Percentiles rank a stretch among this genome's conserved stretches.
Evolutionary conservation across 2,113 vertebrate genomes (phyloP).

Genomic region (Pedionomus torquatus): DNA sequence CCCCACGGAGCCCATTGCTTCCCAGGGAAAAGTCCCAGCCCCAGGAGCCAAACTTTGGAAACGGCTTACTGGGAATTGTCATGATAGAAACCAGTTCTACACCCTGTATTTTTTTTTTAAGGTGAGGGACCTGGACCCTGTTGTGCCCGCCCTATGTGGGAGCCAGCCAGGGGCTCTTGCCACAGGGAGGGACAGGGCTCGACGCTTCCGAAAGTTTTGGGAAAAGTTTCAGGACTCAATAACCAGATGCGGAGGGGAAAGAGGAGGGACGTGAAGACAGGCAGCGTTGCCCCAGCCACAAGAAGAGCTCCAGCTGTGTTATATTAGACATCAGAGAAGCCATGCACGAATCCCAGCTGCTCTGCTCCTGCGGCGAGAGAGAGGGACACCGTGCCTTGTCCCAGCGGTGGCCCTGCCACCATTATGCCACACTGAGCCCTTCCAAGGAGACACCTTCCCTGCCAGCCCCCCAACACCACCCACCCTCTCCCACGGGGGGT

Average conservation of each 20-base stretch:
- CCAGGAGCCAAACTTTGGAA: rapidly evolving
- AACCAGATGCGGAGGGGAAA: neutral
- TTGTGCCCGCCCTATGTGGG: neutral
- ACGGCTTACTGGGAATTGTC: neutral
- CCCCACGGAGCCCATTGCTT: neutral
- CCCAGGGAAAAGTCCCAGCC: neutral
- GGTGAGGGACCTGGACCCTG: neutral
- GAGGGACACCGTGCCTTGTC: rapidly evolving
- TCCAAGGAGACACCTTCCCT: neutral
- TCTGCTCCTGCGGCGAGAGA: neutral
- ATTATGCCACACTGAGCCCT: neutral
- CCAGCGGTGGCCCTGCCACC: neutral
- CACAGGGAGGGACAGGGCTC: rapidly evolving
- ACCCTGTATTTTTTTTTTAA: neutral
- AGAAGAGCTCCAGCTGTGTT: too few species aligned
- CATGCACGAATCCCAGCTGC: neutral
- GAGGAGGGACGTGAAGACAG: rapidly evolving
- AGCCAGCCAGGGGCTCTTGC: neutral
- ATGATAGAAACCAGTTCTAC: neutral
- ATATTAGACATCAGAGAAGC: neutral
- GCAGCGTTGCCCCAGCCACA: neutral
- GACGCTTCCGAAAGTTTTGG: neutral
- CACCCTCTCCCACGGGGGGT: neutral
- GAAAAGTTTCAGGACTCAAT: neutral
- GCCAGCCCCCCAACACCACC: neutral